These are phyloP conservation scores for Acomys russatus DNA, from an alignment of 2,797 vertebrate genomes.

Conservation along the genomic window DNA sequence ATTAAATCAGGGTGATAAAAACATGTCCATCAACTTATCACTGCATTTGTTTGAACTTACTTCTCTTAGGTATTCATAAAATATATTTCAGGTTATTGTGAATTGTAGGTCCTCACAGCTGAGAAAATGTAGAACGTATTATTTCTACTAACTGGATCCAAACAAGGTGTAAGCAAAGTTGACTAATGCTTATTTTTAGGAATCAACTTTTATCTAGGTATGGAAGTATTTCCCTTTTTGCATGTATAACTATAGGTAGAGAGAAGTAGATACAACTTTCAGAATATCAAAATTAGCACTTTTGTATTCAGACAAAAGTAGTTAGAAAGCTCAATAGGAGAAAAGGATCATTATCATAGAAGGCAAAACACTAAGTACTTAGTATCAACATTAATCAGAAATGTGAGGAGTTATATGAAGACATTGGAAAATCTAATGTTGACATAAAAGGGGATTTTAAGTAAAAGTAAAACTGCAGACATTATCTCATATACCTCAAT, in stretches of 20 bases:
- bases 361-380: slow-evolving; percentile 7
- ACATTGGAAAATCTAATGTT: slow-evolving; percentile 24
- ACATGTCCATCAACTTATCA: background rate
- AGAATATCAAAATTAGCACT: slow-evolving; percentile 9
- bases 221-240: background rate
- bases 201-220: background rate
- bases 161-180: background rate
- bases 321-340: background rate
- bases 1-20: background rate
- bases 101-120: background rate
- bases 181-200: background rate
- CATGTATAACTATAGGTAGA: background rate
- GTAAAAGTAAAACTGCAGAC: background rate
- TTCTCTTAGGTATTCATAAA: background rate
- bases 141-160: slow-evolving; percentile 7
- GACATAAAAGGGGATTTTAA: background rate
- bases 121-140: background rate
- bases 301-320: background rate
- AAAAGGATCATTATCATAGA: background rate
- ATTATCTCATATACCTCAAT: slow-evolving; percentile 20
- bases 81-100: background rate
- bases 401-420: background rate
- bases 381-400: slow-evolving; percentile 20
- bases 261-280: background rate
- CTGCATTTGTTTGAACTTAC: background rate